These are phyloP conservation scores for Polydesmus complanatus DNA, from an alignment of 2,888 invertebrate genomes.

Conservation along the genomic window DNA sequence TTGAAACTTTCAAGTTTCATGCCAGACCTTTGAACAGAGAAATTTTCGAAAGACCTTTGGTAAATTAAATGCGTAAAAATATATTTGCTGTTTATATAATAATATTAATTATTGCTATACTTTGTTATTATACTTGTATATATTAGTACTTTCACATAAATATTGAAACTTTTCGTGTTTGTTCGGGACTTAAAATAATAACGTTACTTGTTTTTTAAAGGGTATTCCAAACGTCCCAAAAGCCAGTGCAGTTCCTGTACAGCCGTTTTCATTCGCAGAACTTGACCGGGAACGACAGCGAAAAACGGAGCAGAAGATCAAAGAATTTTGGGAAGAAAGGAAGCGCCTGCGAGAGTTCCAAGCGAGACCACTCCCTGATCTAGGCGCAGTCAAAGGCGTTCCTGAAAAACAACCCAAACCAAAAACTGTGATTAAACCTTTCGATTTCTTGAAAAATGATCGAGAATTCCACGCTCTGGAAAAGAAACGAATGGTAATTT, in stretches of 20 bases:
- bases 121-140: not conserved
- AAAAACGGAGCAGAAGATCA: slow-evolving; percentile 46
- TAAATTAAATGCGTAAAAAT: slow-evolving; percentile 1
- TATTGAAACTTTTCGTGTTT: not conserved
- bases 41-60: slow-evolving; percentile 36
- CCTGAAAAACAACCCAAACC: slow-evolving; percentile 27
- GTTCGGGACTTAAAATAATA: not conserved
- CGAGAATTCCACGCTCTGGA: not conserved
- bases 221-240: not conserved
- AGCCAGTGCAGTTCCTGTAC: not conserved
- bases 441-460: slow-evolving; percentile 24
- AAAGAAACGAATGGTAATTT: not conserved
- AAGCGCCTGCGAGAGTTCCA: slow-evolving; percentile 50
- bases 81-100: not conserved
- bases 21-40: slow-evolving; percentile 49
- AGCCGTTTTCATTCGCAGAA: slow-evolving; percentile 56
- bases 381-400: slow-evolving; percentile 31
- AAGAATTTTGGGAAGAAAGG: slow-evolving; percentile 36
- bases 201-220: too few relatives aligned
- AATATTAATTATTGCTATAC: not conserved
- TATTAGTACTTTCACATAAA: not conserved
- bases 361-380: slow-evolving; percentile 50
- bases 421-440: slow-evolving; percentile 30
- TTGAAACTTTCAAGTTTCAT: slow-evolving; percentile 36
- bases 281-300: slow-evolving; percentile 43